Conservation (phyloP, 2,888 invertebrate species). For the Volucella inanis region DNA sequence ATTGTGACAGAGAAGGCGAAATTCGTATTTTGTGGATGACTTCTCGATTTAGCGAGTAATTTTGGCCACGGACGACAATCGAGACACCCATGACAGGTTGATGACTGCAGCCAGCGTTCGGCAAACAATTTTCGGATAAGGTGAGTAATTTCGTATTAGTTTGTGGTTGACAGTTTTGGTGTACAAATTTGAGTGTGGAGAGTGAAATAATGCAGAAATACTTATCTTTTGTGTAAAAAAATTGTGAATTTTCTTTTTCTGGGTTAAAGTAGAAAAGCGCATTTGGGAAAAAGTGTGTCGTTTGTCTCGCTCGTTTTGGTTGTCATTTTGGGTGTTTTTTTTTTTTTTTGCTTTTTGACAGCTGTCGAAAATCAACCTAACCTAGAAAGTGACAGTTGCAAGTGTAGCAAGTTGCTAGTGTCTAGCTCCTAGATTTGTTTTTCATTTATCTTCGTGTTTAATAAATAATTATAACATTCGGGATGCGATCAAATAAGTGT, state of each 20-base stretch:
- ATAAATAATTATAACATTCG: background rate
- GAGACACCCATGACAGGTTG: conserved; percentile 66
- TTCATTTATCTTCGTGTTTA: conserved; percentile 15
- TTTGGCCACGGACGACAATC: conserved; percentile 52
- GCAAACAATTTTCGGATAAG: background rate
- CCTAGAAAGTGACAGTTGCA: conserved; percentile 56
- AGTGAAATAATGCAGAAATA: background rate
- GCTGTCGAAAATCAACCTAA: conserved; percentile 64
- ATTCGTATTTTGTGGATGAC: conserved; percentile 41
- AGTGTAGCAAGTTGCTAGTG: conserved; percentile 25
- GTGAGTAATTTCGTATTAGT: conserved; percentile 10
- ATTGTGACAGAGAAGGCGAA: conserved; percentile 10
- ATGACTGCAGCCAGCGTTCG: conserved; percentile 37
- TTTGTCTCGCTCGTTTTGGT: conserved; percentile 35
- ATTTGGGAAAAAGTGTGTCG: background rate
- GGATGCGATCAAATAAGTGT: too few species aligned
- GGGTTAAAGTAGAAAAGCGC: conserved; percentile 55
- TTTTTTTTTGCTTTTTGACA: conserved; percentile 45
- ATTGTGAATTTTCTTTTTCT: conserved; percentile 40
- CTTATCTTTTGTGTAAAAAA: conserved; percentile 26
- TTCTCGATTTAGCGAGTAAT: conserved; percentile 38
- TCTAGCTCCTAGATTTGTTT: background rate
- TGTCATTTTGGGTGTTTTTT: conserved; percentile 48
- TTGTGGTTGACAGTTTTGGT: background rate
- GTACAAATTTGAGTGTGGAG: background rate